These are phyloP conservation scores for Dryadula phaetusa DNA, from an alignment of 2,888 invertebrate genomes.

Conservation along the genomic window DNA sequence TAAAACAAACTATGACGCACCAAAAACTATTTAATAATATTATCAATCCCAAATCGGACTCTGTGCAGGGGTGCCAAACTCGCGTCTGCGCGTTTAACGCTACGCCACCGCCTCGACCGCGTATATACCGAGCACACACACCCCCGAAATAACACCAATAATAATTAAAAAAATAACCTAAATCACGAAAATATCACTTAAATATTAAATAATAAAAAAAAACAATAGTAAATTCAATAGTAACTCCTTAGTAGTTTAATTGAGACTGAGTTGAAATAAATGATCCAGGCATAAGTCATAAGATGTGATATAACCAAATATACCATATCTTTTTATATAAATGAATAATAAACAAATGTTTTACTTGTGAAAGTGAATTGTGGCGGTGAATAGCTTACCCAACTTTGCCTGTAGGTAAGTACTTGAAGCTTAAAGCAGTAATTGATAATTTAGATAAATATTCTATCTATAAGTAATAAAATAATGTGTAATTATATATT, in stretches of 20 bases:
- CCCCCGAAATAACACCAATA: slow-evolving; percentile 44
- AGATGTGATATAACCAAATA: slow-evolving; percentile 27
- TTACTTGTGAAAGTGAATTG: slow-evolving; percentile 19
- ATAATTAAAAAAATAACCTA: slow-evolving; percentile 41
- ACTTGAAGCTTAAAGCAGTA: background rate
- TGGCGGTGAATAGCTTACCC: slow-evolving; percentile 51
- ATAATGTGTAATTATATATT: too few relatives aligned
- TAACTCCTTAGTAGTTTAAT: too few relatives aligned
- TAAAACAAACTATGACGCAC: slow-evolving; percentile 7
- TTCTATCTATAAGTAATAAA: too few relatives aligned
- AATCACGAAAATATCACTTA: slow-evolving; percentile 32
- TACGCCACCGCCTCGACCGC: slow-evolving; percentile 59
- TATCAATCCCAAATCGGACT: slow-evolving; percentile 50
- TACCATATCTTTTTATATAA: slow-evolving; percentile 43
- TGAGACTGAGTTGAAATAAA: too few relatives aligned
- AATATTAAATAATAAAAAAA: too few relatives aligned
- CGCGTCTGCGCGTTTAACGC: slow-evolving; percentile 69
- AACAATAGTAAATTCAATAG: too few relatives aligned
- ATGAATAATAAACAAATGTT: slow-evolving; percentile 4
- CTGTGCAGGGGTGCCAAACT: slow-evolving; percentile 68
- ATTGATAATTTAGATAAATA: too few relatives aligned
- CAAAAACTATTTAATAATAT: slow-evolving; percentile 12
- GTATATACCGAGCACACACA: slow-evolving; percentile 43
- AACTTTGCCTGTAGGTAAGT: slow-evolving; percentile 55
- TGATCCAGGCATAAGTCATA: too few relatives aligned